Evolutionary conservation across 1,140 invertebrate genomes (phyloP), one percentile per base, ranked within the genome.

Genomic region (Druon quercuslanigerum): DNA sequence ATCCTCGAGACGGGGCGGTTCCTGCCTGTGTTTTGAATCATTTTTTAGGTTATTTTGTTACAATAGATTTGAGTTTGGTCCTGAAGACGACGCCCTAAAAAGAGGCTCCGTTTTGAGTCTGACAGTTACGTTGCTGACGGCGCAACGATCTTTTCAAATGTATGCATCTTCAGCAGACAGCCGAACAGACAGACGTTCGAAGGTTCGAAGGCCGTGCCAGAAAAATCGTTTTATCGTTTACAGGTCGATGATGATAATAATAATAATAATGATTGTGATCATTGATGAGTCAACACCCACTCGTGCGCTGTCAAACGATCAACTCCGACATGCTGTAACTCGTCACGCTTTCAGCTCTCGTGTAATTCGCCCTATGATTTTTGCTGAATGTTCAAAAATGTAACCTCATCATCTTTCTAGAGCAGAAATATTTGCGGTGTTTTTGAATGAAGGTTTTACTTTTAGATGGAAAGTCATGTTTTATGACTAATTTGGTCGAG

Each of bases 241-340:
- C 25, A 74, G 76, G 66, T 80, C 72, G 51, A 71, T 77, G 79
- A 85, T 78, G 74, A 74, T 76, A 74, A 66, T 66, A 25, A 57
- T 76, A 74, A 66, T 66, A 25, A 57, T 57, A 13, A 66, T 33
- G 60, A 40, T 66, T 11, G 14, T 40, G 13, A 66, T 66, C 57
- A 6, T 56, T 66, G 25, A 66, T 66, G 60, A 66, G 60, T 66
- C 56, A 74, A 78, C 80, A 77, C 83, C 84, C 80, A 86, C 83
- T 77, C 66, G 57, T 78, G 75, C 78, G 71, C 82, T 84, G 84
- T 85, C 84, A 80, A 83, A 82, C 73, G 50, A 57, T 54, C 12
- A 60, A 33, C 33, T 60, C 19, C 16, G 19, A 60, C 40, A 46
- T 7, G 20, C 33, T 25, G 6, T 66, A 7, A 40, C 60, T 25